Base-by-base conservation (phyloP, 2,113 vertebrate species). In the Myxocyprinus asiaticus region DNA sequence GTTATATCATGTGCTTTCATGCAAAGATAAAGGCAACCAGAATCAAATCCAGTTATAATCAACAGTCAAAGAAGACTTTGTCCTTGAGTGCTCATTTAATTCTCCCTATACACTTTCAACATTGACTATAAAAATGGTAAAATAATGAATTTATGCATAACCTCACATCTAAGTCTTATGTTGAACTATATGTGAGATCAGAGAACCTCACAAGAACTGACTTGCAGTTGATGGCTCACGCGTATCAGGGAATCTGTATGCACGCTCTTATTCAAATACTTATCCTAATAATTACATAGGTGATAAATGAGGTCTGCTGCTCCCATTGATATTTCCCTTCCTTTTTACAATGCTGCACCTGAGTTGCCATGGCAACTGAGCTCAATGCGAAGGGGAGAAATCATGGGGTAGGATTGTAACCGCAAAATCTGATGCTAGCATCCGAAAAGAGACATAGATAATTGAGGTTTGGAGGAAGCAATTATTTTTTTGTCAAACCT, bases 341-440 rank as follows among this genome's bases (percentile, higher is more conserved):
- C 78, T 22, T 67, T 69, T 81, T 79, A 79, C 53, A 86, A 81
- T 76, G 77, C 82, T 85, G 71, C 84, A 84, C 86, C 76, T 80
- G 63, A 15, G 88, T 91, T 90, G 85, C 86, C 78, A 91, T 91
- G 86, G 89, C 67, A 83, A 90, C 76, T 14, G 47, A 43, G 62
- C 59, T 78, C 75, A 33, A 33, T 70, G 70, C 9, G 12, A 22
- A 44, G 48, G 43, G 56, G n/a, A 43, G 73, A 33, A 33, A 33
- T 33, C 48, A 70, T 50, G 11, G 68, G 33, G 68, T n/a, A 9
- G 59, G 14, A 64, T 15, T 17, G 66, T 73, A 12, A 53, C 62
- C 11, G 44, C 17, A 3, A 22, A 44, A 74, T 74, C 71, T 62
- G 45, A 63, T 63, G 45, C 58, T 22, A 15, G 45, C 11, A 3